Conservation (phyloP, 2,113 vertebrate species). For the cattle (Bos taurus) region ARS-UCD2.0 NC_037331.1:116045501-116046000, state of each 20-base stretch:
- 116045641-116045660: neutral
- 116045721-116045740: neutral
- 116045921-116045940: neutral
- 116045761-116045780: slow-evolving; percentile 76
- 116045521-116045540: neutral
- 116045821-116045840: slow-evolving; percentile 74
- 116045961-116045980: slow-evolving; percentile 58
- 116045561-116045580: neutral
- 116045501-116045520: neutral
- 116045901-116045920: slow-evolving; percentile 62
- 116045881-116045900: slow-evolving; percentile 73
- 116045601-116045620: rapidly evolving
- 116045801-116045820: slow-evolving; percentile 71
- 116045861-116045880: slow-evolving; percentile 16
- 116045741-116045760: neutral
- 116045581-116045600: neutral
- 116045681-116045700: neutral
- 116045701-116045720: neutral
- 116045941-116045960: slow-evolving; percentile 70
- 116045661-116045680: rapidly evolving
- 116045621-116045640: neutral
- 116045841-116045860: slow-evolving; percentile 60
- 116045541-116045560: neutral
- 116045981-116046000: neutral
- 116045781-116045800: slow-evolving; percentile 68